Percentiles rank a stretch among this genome's conserved stretches.
Evolutionary conservation across 2,888 invertebrate species (phyloP).

Genomic region (Machimus atricapillus): DNA sequence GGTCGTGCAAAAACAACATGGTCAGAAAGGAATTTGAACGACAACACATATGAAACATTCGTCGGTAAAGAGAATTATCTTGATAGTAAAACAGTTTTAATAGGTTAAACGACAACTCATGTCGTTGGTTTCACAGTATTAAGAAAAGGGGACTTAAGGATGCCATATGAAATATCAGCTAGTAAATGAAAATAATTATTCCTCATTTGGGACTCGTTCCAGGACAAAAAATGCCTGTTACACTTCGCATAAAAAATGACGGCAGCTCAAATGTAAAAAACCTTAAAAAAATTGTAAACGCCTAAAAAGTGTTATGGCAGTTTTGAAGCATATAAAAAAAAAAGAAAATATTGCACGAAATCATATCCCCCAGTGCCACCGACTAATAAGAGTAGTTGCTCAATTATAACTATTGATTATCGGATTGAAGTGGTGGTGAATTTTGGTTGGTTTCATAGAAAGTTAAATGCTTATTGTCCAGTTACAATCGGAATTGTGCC

Average conservation of each 20-base stretch:
- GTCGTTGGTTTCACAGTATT: slow-evolving; percentile 81
- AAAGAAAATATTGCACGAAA: slow-evolving; percentile 53
- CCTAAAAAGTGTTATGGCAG: slow-evolving; percentile 54
- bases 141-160: slow-evolving; percentile 79
- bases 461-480: slow-evolving; percentile 56
- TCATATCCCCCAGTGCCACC: slow-evolving; percentile 59
- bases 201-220: slow-evolving; percentile 60
- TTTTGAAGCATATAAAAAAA: slow-evolving; percentile 50
- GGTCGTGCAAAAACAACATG: no score
- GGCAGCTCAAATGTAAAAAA: slow-evolving; percentile 64
- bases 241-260: slow-evolving; percentile 67
- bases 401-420: slow-evolving; percentile 58
- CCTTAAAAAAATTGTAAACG: slow-evolving; percentile 62
- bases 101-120: no score
- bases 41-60: no score
- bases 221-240: slow-evolving; percentile 57
- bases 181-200: slow-evolving; percentile 54
- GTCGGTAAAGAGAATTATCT: no score
- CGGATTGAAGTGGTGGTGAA: slow-evolving; percentile 56
- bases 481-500: slow-evolving; percentile 61
- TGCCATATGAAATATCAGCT: slow-evolving; percentile 54
- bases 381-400: slow-evolving; percentile 57
- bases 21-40: no score
- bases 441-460: slow-evolving; percentile 55
- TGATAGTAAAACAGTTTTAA: no score